These are phyloP conservation scores for Sebastes matsubarae DNA, from an alignment of 2,797 vertebrate genomes.

Conservation along the genomic window DNA sequence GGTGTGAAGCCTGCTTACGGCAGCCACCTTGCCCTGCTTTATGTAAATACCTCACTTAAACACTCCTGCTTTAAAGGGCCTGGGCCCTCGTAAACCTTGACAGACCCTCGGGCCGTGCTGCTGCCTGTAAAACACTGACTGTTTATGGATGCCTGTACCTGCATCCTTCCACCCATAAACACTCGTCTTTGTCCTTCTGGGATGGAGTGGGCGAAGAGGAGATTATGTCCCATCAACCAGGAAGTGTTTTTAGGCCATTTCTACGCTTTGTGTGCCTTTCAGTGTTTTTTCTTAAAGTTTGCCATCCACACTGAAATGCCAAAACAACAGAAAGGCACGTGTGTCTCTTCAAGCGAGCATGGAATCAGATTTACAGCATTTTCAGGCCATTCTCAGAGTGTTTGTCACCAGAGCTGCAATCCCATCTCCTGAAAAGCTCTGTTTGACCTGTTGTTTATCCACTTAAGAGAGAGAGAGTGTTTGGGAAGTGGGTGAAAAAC, in stretches of 20 bases:
- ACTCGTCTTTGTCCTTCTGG: slow-evolving; percentile 59
- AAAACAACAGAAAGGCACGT: background rate
- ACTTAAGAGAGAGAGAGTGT: background rate
- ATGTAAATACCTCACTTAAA: slow-evolving; percentile 76
- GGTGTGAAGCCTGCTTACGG: slow-evolving; percentile 18
- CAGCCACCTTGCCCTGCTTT: slow-evolving; percentile 53
- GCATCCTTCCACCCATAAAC: slow-evolving; percentile 56
- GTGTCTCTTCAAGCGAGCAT: background rate
- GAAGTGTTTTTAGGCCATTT: background rate
- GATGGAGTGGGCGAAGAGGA: background rate
- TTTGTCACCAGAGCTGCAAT: slow-evolving; percentile 2
- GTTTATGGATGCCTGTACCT: slow-evolving; percentile 65
- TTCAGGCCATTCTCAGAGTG: background rate
- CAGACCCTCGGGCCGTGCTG: slow-evolving; percentile 42
- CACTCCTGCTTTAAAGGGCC: slow-evolving; percentile 62
- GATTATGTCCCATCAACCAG: slow-evolving; percentile 9
- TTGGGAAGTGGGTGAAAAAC: background rate
- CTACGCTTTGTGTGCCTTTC: background rate
- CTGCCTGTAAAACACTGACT: slow-evolving; percentile 65
- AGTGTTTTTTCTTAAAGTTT: background rate
- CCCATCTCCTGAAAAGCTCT: background rate
- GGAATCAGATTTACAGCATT: background rate
- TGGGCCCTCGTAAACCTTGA: slow-evolving; percentile 64
- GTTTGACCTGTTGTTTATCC: background rate
- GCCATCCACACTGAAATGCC: background rate